Conservation (phyloP, 1,140 invertebrate species). For the Temnothorax nylanderi region DNA sequence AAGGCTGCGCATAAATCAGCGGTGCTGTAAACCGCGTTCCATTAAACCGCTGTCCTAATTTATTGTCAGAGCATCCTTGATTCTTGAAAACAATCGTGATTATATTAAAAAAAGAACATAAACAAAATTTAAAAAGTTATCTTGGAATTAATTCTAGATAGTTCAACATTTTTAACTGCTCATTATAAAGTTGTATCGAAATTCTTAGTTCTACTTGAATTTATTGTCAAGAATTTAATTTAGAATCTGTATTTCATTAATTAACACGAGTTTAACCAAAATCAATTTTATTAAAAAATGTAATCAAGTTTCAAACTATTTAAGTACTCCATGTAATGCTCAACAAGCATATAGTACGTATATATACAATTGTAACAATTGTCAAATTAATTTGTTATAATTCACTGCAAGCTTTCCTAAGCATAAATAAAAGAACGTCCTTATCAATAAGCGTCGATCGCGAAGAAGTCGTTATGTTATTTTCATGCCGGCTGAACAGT, state of each 20-base stretch:
- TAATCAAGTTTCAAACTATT: too few relatives aligned
- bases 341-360: neutral
- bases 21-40: neutral
- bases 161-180: neutral
- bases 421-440: neutral
- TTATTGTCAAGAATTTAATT: neutral
- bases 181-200: neutral
- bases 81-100: constrained; percentile 19
- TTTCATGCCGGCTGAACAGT: neutral
- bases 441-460: neutral
- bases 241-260: neutral
- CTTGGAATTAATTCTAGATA: neutral
- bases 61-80: neutral
- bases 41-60: neutral
- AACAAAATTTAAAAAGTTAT: neutral
- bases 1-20: constrained; percentile 49
- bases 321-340: neutral
- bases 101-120: neutral
- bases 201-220: neutral
- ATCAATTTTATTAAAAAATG: too few relatives aligned
- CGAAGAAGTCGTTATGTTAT: neutral
- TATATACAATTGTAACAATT: neutral
- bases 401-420: neutral
- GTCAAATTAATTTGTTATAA: neutral
- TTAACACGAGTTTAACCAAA: too few relatives aligned